A percentile compares a stretch with the other conserved stretches of the same genome.
These are phyloP conservation scores for Hedya salicella DNA, from an alignment of 2,888 invertebrate genomes.

Conservation along the genomic window DNA sequence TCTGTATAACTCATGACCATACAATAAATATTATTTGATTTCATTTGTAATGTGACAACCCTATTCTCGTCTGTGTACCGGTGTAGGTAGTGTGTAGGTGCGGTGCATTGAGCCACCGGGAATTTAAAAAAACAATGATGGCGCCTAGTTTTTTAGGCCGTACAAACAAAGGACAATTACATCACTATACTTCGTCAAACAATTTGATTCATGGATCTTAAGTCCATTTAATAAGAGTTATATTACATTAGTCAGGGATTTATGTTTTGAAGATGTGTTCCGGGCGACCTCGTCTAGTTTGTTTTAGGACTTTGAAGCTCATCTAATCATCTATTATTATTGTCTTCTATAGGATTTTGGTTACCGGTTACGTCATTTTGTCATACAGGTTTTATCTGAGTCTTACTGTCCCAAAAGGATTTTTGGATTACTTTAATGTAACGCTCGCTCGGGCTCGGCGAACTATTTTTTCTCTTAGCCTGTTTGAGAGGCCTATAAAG, in stretches of 20 bases:
- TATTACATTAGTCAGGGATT: background rate
- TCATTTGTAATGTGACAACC: constrained; percentile 17
- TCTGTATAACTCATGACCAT: too few relatives aligned
- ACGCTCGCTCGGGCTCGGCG: too few relatives aligned
- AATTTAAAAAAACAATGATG: constrained; percentile 53
- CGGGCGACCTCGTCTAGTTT: constrained; percentile 11
- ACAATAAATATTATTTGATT: too few relatives aligned
- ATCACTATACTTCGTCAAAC: constrained; percentile 9
- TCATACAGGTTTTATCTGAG: too few relatives aligned
- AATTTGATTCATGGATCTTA: background rate
- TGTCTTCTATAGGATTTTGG: constrained; percentile 8
- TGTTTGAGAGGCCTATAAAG: too few relatives aligned
- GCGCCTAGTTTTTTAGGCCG: constrained; percentile 50
- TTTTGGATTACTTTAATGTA: too few relatives aligned
- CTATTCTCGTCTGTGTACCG: constrained; percentile 22
- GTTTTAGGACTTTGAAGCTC: constrained; percentile 10
- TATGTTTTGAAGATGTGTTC: constrained; percentile 4
- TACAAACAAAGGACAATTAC: constrained; percentile 37
- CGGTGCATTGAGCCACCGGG: constrained; percentile 52
- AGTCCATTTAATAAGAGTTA: background rate
- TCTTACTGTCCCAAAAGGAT: too few relatives aligned
- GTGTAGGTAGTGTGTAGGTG: constrained; percentile 55
- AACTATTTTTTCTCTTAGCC: too few relatives aligned
- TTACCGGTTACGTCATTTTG: constrained; percentile 5
- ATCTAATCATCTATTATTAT: background rate